These are phyloP conservation scores for Champsocephalus gunnari DNA, from an alignment of 2,797 vertebrate genomes.

Conservation along the genomic window DNA sequence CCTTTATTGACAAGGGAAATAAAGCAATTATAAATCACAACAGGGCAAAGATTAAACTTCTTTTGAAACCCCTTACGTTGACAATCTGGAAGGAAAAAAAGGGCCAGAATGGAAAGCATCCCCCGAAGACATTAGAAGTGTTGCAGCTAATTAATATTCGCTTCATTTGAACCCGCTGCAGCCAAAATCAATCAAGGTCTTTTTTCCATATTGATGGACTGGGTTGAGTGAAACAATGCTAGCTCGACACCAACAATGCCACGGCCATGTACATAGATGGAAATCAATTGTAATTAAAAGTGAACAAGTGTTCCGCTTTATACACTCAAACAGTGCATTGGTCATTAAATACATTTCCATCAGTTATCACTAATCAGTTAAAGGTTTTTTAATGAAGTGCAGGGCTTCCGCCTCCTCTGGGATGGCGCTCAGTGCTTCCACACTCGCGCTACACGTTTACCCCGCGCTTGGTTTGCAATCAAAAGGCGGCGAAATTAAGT, in stretches of 20 bases:
- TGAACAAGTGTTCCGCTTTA: constrained; percentile 90
- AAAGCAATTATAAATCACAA: constrained; percentile 70
- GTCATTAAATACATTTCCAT: constrained; percentile 90
- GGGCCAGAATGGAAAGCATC: constrained; percentile 57
- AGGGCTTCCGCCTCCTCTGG: constrained; percentile 82
- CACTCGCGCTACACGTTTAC: constrained; percentile 66
- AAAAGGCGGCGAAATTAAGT: constrained; percentile 88
- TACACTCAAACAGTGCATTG: constrained; percentile 85
- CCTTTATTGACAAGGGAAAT: constrained; percentile 53
- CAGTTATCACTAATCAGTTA: constrained; percentile 84
- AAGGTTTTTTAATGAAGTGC: constrained; percentile 86
- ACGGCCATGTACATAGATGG: constrained; percentile 85
- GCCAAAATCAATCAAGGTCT: constrained; percentile 77
- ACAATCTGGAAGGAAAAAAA: constrained; percentile 46
- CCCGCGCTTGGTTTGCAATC: constrained; percentile 79
- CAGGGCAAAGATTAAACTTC: constrained; percentile 58
- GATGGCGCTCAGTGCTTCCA: constrained; percentile 80
- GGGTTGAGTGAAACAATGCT: constrained; percentile 61
- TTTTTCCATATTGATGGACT: constrained; percentile 70
- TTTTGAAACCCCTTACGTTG: constrained; percentile 66
- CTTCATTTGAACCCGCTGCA: constrained; percentile 67
- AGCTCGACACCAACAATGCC: constrained; percentile 78
- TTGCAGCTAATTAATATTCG: constrained; percentile 74
- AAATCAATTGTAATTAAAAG: constrained; percentile 97
- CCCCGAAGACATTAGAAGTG: constrained; percentile 68